A percentile compares a stretch with the other conserved stretches of the same genome.
Conservation (phyloP, 23 tunicate genomes). For the Ciona savignyi region DNA sequence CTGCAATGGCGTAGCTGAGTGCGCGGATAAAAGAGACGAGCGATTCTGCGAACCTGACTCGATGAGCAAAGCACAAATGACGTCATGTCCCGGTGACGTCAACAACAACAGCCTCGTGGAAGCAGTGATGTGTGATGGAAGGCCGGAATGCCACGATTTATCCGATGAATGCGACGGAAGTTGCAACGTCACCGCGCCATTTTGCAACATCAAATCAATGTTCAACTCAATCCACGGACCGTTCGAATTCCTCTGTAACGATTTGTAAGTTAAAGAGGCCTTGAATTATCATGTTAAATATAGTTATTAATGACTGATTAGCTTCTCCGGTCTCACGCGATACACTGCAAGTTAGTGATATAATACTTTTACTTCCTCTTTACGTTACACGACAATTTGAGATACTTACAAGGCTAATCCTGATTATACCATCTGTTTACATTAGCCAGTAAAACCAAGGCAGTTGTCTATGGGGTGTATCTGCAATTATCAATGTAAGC, state of each 20-base stretch:
- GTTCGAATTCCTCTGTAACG: conserved; percentile 39
- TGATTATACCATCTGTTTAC: too few species aligned
- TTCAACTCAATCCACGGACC: conserved; percentile 24
- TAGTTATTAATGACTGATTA: too few species aligned
- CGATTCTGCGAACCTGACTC: conserved; percentile 10
- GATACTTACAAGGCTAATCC: too few species aligned
- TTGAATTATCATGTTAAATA: too few species aligned
- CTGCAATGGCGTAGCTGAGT: conserved; percentile 47
- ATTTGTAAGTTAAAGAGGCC: conserved; percentile 43
- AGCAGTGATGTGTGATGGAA: conserved; percentile 50
- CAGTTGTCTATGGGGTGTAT: too few species aligned
- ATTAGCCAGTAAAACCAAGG: too few species aligned
- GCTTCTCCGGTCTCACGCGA: too few species aligned
- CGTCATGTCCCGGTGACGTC: conserved; percentile 61
- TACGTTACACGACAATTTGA: too few species aligned
- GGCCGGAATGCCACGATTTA: conserved; percentile 54
- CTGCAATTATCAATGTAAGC: too few species aligned
- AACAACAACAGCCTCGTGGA: conserved; percentile 18
- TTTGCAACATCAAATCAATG: conserved; percentile 22
- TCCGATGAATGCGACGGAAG: conserved; percentile 52
- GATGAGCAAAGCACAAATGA: conserved; percentile 3
- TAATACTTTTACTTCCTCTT: too few species aligned
- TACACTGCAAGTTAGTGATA: too few species aligned
- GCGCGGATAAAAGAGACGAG: conserved; percentile 32
- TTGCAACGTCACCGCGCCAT: conserved; percentile 30